Conservation (phyloP, 2,113 vertebrate species). For the Cromileptes altivelis region DNA sequence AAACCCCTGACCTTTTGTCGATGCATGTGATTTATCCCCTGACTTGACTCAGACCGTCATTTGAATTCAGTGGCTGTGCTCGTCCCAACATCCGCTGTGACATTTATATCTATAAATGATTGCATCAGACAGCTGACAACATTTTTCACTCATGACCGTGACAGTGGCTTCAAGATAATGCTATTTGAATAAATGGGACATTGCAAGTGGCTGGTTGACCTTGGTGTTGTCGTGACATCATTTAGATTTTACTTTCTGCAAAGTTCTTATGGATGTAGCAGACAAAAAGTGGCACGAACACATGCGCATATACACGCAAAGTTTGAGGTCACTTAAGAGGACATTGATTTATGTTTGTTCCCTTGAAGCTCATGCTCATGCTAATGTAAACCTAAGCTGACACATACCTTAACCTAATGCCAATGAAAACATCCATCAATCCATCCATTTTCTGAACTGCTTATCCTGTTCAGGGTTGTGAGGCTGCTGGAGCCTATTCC, state of each 20-base stretch:
- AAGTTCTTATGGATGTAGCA: neutral
- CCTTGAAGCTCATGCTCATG: neutral
- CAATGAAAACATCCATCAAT: neutral
- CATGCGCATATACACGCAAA: rapidly evolving
- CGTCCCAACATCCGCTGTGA: constrained; percentile 37
- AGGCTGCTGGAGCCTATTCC: neutral
- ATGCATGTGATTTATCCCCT: constrained; percentile 44
- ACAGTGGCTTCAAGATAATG: constrained; percentile 39
- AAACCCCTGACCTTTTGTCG: constrained; percentile 60
- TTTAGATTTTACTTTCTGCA: constrained; percentile 14
- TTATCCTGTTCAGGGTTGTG: neutral
- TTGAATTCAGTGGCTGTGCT: constrained; percentile 27
- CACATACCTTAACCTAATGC: neutral
- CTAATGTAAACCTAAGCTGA: neutral
- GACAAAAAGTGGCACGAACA: neutral
- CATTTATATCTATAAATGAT: constrained; percentile 52
- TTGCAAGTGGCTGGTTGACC: constrained; percentile 29
- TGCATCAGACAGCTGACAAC: constrained; percentile 38
- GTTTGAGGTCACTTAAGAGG: neutral
- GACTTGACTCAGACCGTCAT: constrained; percentile 44
- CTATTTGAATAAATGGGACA: constrained; percentile 15
- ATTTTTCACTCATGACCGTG: constrained; percentile 27
- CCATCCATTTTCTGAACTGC: neutral
- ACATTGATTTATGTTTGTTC: constrained; percentile 1
- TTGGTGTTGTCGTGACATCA: constrained; percentile 26